Evolutionary conservation across 1,140 invertebrate genomes (phyloP).

Genomic region (Scaptodrosophila lebanonensis): DNA sequence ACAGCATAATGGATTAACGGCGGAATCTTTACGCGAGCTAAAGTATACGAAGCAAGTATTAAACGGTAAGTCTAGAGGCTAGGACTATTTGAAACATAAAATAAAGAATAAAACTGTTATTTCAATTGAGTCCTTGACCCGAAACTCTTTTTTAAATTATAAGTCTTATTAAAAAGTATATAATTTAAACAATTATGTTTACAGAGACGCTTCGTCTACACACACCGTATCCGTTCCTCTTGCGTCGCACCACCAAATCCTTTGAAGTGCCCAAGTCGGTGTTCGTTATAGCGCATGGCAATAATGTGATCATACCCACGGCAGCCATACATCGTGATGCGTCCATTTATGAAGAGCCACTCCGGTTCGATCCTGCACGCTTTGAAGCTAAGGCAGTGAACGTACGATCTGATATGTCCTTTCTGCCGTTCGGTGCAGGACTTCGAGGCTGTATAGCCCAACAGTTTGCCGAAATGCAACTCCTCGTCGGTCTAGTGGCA

Average conservation of each 20-base stretch:
- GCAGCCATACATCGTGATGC: slow-evolving; percentile 82
- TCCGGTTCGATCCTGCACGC: slow-evolving; percentile 83
- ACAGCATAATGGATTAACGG: slow-evolving; percentile 69
- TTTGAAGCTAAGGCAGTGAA: slow-evolving; percentile 79
- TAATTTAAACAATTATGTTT: slow-evolving; percentile 25
- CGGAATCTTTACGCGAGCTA: slow-evolving; percentile 77
- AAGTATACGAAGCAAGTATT: slow-evolving; percentile 80
- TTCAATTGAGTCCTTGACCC: too few species aligned
- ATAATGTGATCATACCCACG: slow-evolving; percentile 78
- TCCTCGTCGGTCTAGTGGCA: slow-evolving; percentile 79
- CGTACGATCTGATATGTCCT: slow-evolving; percentile 77
- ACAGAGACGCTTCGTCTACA: slow-evolving; percentile 80
- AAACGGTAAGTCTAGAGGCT: too few species aligned
- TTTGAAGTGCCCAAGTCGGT: slow-evolving; percentile 79
- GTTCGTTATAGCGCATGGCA: slow-evolving; percentile 78
- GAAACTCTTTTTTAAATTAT: too few species aligned
- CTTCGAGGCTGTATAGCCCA: slow-evolving; percentile 78
- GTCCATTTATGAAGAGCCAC: slow-evolving; percentile 81
- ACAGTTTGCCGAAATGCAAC: slow-evolving; percentile 81
- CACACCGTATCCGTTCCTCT: slow-evolving; percentile 78
- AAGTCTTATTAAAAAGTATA: too few species aligned
- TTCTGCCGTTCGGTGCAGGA: slow-evolving; percentile 82
- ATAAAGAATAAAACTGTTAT: too few species aligned
- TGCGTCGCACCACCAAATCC: slow-evolving; percentile 78
- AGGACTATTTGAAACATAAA: too few species aligned